phyloP scores from a whole-genome alignment of 2,888 invertebrate genomes.

The Macrophya alboannulata region DNA sequence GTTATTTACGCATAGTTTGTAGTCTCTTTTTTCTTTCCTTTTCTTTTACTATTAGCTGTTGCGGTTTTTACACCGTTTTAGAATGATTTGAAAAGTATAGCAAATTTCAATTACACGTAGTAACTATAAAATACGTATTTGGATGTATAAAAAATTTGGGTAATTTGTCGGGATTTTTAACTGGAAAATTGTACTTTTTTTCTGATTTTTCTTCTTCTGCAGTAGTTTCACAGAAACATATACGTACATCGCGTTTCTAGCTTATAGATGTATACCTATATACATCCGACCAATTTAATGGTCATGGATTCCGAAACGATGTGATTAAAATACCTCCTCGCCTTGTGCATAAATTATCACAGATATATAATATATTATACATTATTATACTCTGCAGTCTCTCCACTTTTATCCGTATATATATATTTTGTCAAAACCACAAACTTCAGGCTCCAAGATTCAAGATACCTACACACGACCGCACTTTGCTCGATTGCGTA shows the following conservation, averaged over 20 bases:
- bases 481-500: slow-evolving; percentile 48
- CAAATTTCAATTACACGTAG: too few relatives aligned
- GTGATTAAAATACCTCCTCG: not conserved
- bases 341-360: not conserved
- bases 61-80: not conserved
- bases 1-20: slow-evolving; percentile 8
- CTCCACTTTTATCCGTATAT: not conserved
- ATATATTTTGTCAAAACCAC: slow-evolving; percentile 37
- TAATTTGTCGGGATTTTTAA: not conserved
- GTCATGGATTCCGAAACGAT: not conserved
- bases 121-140: too few relatives aligned
- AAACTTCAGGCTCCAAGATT: not conserved
- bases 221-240: not conserved
- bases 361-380: not conserved
- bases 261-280: not conserved
- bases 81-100: not conserved
- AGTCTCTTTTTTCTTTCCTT: not conserved
- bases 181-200: not conserved
- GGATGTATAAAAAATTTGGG: too few relatives aligned
- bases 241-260: not conserved
- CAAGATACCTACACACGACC: not conserved
- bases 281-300: not conserved
- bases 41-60: not conserved
- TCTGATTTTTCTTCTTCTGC: not conserved
- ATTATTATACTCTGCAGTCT: not conserved